Conservation (phyloP, 2,888 invertebrate genomes). For the Pocota personata region DNA sequence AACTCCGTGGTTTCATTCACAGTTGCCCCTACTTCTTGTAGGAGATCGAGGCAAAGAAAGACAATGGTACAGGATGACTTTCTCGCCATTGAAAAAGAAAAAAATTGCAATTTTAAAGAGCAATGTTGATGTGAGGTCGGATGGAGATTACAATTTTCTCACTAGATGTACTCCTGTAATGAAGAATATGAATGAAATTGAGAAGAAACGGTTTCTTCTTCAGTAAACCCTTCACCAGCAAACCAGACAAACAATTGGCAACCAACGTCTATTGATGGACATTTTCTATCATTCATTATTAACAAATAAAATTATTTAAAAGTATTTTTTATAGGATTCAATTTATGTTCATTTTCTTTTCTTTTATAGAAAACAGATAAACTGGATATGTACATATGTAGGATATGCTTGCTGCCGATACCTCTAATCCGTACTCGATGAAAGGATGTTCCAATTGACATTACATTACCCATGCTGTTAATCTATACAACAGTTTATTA, state of each 20-base stretch:
- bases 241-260: background rate
- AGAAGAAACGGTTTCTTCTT: constrained; percentile 68
- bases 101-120: background rate
- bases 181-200: constrained; percentile 79
- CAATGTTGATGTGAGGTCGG: constrained; percentile 44
- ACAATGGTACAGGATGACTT: too few species aligned
- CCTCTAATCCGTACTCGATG: too few species aligned
- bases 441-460: too few species aligned
- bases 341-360: too few species aligned
- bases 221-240: background rate
- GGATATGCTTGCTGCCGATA: too few species aligned
- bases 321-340: too few species aligned
- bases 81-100: background rate
- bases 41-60: background rate
- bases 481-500: too few species aligned
- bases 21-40: background rate
- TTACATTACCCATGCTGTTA: too few species aligned
- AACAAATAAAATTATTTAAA: too few species aligned
- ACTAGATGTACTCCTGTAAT: constrained; percentile 80
- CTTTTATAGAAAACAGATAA: too few species aligned
- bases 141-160: constrained; percentile 79
- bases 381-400: too few species aligned
- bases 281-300: background rate
- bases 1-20: background rate
- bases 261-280: background rate